phyloP scores from a whole-genome alignment of 2,113 vertebrate genomes.

The Marmota flaviventris region DNA sequence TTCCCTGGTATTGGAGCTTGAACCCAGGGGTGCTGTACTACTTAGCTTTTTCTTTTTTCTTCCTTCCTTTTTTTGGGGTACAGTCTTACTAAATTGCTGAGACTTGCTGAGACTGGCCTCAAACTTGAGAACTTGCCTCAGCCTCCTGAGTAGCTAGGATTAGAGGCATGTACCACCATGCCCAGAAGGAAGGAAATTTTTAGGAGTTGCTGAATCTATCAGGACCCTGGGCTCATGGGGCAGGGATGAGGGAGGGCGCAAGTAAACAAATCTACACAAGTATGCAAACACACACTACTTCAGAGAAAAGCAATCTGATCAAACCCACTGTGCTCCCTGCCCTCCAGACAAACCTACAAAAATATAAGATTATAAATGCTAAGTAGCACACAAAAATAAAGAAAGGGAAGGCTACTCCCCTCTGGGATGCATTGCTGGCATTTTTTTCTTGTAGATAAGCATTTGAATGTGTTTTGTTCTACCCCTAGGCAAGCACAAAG shows the following conservation, averaged over 20 bases:
- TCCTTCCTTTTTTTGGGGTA: too few species aligned
- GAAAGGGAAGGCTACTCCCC: background rate
- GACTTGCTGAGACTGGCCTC: background rate
- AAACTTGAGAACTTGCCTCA: background rate
- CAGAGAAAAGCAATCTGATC: background rate
- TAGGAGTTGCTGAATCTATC: background rate
- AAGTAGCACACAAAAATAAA: background rate
- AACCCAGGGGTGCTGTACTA: background rate
- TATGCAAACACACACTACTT: background rate
- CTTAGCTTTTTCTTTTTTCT: background rate
- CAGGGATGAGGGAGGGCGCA: background rate
- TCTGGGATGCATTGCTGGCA: background rate
- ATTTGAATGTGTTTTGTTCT: slow-evolving; percentile 80
- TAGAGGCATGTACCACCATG: background rate
- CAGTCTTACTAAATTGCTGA: background rate
- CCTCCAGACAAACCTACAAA: background rate
- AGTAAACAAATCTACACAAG: too few species aligned
- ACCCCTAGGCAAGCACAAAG: slow-evolving; percentile 50
- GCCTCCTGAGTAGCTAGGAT: background rate
- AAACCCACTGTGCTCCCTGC: background rate
- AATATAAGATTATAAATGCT: background rate
- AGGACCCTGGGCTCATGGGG: background rate
- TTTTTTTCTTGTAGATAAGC: slow-evolving; percentile 61
- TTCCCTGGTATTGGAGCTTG: too few species aligned
- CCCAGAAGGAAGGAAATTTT: background rate